Evolutionary conservation across 1,140 invertebrate genomes (phyloP), one percentile per base, ranked within the genome.

Genomic region (Tigriopus japonicus): DNA sequence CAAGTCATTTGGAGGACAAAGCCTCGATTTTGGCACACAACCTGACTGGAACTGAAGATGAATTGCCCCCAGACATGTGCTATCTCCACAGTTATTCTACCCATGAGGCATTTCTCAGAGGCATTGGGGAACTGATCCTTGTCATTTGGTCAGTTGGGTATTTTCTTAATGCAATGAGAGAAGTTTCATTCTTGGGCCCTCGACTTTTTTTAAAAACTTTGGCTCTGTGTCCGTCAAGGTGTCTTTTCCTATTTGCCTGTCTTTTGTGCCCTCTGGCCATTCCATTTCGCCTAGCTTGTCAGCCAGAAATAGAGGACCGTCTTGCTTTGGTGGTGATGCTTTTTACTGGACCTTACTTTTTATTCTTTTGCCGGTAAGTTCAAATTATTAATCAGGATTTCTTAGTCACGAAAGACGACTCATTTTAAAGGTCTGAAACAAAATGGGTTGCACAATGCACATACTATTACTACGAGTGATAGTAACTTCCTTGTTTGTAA

Each of bases 231-330:
- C 85, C 87, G 14, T 86, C 86, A 1, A 77, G 93, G 64, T 87
- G 94, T 0, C 84, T 95, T 80, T 97, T 97, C 70, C 75, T 97
- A 55, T 81, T 92, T 67, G 94, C 93, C 0, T 93, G 90, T 67
- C 75, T 87, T 42, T 75, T 96, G 59, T 83, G 93, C 71, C 72
- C 89, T 66, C 72, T 81, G 6, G 83, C 96, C 71, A 84, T 91
- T 15, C 82, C 84, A 52, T 70, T 95, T 19, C 74, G 93, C 59
- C 73, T 92, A 9, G 75, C 80, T n/a, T 97, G 93, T 70, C 73
- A 80, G 17, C 80, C 86, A 43, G 81, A 87, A 70, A 76, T 80
- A 10, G 92, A 98, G 71, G 93, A 98, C 69, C 81, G 87, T 62
- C 75, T 95, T 1, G 85, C 87, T 5, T 84, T 96, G 1, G 77